A percentile compares a stretch with the other conserved stretches of the same genome.
phyloP scores from a whole-genome alignment of 2,888 invertebrate species.

The Eueremaeus valkanovi region DNA sequence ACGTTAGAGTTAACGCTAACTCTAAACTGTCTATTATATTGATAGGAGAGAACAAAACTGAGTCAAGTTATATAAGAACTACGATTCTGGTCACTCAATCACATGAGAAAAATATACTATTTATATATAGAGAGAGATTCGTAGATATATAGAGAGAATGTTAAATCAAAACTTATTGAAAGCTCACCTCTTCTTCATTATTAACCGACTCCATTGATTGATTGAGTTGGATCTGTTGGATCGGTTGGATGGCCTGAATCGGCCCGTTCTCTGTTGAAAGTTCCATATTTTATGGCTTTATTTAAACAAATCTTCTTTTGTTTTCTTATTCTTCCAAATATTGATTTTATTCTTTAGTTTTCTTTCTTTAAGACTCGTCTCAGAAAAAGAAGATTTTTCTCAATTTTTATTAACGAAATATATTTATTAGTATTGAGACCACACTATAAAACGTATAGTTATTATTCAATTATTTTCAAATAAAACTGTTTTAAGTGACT shows the following conservation, averaged over 20 bases:
- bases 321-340: conserved; percentile 4
- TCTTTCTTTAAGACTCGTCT: background rate
- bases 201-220: conserved; percentile 98
- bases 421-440: background rate
- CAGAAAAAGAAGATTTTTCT: background rate
- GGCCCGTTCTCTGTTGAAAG: conserved; percentile 15
- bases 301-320: background rate
- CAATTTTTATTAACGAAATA: background rate
- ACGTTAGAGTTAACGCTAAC: conserved; percentile 23
- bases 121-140: no score
- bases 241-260: conserved; percentile 63
- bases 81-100: conserved; percentile 15
- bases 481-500: background rate
- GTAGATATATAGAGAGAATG: no score
- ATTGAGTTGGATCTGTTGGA: conserved; percentile 65
- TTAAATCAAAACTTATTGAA: background rate
- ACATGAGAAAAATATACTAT: conserved; percentile 6
- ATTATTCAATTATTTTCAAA: background rate
- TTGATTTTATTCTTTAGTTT: background rate
- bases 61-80: no score
- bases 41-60: background rate
- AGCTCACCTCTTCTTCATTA: conserved; percentile 92
- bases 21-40: background rate
- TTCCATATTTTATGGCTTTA: conserved; percentile 24
- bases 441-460: background rate